phyloP scores from a whole-genome alignment of 1,140 invertebrate species.

The Drosophila parabipectinata region DNA sequence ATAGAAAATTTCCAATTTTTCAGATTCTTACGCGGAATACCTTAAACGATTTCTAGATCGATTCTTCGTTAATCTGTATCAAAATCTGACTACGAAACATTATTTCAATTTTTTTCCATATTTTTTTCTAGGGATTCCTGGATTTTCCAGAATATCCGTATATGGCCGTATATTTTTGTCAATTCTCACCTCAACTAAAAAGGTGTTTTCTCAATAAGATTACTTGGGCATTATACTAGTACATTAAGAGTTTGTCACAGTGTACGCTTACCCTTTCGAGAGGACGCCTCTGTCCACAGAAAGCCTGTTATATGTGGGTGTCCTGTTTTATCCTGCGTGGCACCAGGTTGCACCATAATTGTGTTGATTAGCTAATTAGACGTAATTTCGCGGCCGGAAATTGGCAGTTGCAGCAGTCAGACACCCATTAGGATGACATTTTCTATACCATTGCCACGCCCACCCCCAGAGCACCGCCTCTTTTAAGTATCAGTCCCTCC shows the following conservation, averaged over 20 bases:
- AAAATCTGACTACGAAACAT: no score
- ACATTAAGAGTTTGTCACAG: background rate
- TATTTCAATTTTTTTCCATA: no score
- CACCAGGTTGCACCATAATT: conserved; percentile 61
- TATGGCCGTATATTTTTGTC: no score
- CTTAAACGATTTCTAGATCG: no score
- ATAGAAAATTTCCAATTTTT: background rate
- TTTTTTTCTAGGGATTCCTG: no score
- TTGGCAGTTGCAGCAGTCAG: conserved; percentile 61
- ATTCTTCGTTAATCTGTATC: no score
- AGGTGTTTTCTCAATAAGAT: no score
- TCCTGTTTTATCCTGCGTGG: conserved; percentile 9
- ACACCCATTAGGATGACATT: conserved; percentile 43
- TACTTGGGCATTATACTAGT: background rate
- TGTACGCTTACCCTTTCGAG: background rate
- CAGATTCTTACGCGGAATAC: no score
- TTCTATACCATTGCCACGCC: conserved; percentile 12
- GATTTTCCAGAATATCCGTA: no score
- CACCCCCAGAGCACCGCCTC: background rate
- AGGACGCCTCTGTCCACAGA: background rate
- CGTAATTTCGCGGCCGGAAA: conserved; percentile 77
- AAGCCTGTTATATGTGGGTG: conserved; percentile 2
- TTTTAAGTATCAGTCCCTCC: background rate
- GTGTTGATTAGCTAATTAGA: conserved; percentile 81
- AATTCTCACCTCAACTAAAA: no score